Base-by-base conservation (phyloP, 1,140 invertebrate genomes). In the Lineus longissimus region DNA sequence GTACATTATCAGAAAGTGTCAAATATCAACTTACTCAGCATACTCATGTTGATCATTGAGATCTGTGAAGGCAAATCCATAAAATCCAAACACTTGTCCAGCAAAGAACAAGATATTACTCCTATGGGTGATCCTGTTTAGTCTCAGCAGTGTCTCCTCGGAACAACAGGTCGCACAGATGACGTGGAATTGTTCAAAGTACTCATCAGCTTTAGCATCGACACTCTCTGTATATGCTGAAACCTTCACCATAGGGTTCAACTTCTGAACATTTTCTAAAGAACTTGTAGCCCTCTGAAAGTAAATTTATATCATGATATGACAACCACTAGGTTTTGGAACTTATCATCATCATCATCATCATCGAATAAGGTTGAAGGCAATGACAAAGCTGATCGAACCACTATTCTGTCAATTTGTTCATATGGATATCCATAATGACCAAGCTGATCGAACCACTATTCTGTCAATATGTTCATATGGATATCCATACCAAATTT, bases 211-310 rank as follows among this genome's bases (percentile, higher is more conserved):
- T 63, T 90, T 86, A 43, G 89, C 85, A 22, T 86, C 84, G 19
- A 87, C 70, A 54, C 87, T 85, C 0, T 82, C 79, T 0, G 84
- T 86, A 73, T 94, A 91, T 17, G 88, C 86, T 0, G 80, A 85
- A 7, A 98, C 87, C 64, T 90, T 85, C 0, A 98, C 96, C 89
- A 97, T 92, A 0, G 93, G 92, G 82, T 98, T 98, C 54, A 98
- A 85, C 51, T 88, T 87, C 76, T 90, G 88, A 0, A 91, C 89
- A 72, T 89, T 85, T 61, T 85, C 76, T 41, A 91, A 71, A 0
- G 93, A 94, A 31, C 88, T 88, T 82, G 90, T 87, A 4, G 94
- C 95, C 75, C 93, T 87, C 90, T 94, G 70, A 62, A 84, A 84
- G n/a, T n/a, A 64, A 72, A 73, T 75, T 68, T 61, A 64, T 61